Base-by-base conservation (phyloP, 2,888 invertebrate genomes). In the Stenurella melanura region DNA sequence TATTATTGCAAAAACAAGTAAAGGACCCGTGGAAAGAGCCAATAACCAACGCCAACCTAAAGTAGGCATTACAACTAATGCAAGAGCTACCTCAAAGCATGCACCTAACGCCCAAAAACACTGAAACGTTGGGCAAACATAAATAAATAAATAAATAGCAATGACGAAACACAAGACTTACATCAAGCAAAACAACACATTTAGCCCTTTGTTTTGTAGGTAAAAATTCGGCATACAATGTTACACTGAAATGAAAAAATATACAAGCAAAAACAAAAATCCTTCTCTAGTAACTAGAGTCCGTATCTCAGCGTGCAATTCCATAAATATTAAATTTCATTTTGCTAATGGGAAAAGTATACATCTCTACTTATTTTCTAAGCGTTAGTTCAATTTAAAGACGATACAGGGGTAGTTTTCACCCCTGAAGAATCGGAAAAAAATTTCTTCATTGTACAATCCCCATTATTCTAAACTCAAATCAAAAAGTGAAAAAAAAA, bases 31-130 rank as follows among this genome's bases (percentile, higher is more conserved):
- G 0, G 97, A 97, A n/a, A 98, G 90, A n/a, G 94, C 96, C 18
- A 98, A 92, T 42, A 98, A 92, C 95, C 96, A 97, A 86, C 96
- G 93, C 93, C 98, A 97, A 60, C 98, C 98, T 82, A 97, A 91
- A 0, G 95, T 94, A 1, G 97, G 97, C 96, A 98, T 98, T 74
- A 98, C 94, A 50, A 96, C 93, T 82, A 98, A 91, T 15, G 98
- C 98, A 79, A 98, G 90, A 19, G 97, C 93, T 67, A 97, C 97
- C 90, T 98, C 98, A 87, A 98, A 93, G 88, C 97, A 97, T 11
- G 98, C 97, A 50, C 98, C 98, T 60, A 98, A 92, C 0, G 98
- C 97, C 98, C 98, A 98, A 91, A 98, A 98, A 91, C 96, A 96
- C 96, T 96, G 89, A 30, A 90, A 87, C 82, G 75, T n/a, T 64